Evolutionary conservation across 2,113 vertebrate species (phyloP), one percentile per base, ranked within the genome.

Genomic region (Syngnathoides biaculeatus): DNA sequence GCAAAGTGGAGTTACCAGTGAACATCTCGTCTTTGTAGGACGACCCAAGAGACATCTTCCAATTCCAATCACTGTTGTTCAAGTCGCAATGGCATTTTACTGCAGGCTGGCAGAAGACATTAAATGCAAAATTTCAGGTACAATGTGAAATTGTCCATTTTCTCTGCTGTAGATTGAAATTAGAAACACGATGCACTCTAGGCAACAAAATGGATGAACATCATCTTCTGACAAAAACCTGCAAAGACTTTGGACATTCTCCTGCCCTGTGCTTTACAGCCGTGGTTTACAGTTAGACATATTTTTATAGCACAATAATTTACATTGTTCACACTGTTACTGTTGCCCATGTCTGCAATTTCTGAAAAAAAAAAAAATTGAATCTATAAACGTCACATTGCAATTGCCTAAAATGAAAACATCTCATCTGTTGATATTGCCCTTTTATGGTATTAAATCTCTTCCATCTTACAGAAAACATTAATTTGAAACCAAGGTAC

Each of bases 1-100:
- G 60, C 79, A 75, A 70, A 68, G 81, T 85, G 67, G 75, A 78
- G 80, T 90, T 90, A 24, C 47, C 68, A 50, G 78, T 52, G 27
- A 78, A 47, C 24, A 24, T 57, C 69, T 74, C 84, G 42, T 71
- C 72, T 11, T 68, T 73, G 74, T 75, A 75, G 22, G 72, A 72
- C 43, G 68, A 59, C 17, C 53, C 60, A 8, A 75, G 40, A 11
- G 85, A 83, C 17, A 20, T 38, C 45, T 89, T 87, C 35, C 42
- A 57, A 27, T 65, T 24, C 70, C 47, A 47, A 71, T 86, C 72
- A 83, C 59, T 67, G 59, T 39, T 68, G 30, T 8, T 72, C 12
- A 55, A 24, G 9, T 53, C 27, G 2, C 2, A 30, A 17, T 0
- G 40, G 2, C 84, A 86, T 87, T 70, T 69, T 45, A 17, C 66